Base-by-base conservation (phyloP, 1,140 invertebrate species). In the Nixonia krombeini region DNA sequence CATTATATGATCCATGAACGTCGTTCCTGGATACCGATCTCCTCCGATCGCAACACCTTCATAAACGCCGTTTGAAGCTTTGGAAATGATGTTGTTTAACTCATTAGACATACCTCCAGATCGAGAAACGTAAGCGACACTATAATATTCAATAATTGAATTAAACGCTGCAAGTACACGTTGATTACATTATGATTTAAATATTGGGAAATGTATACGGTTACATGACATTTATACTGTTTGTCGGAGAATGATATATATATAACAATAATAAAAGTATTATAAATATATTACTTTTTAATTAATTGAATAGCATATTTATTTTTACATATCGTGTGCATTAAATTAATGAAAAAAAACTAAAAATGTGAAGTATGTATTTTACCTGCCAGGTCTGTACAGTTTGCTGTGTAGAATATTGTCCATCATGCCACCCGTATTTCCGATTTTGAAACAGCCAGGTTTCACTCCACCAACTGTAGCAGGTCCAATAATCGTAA, bases 41-140 rank as follows among this genome's bases (percentile, higher is more conserved):
- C 98, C 98, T n/a, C 98, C 98, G 73, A 99, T 99, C 16, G 98
- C 98, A 1, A 99, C 94, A 6, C 98, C 98, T 83, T 99, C 98
- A 73, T 94, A 93, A 0, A 99, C 98, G 29, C 98, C 98, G 85
- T 99, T 94, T 0, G 98, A 97, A 28, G 97, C 92, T 77, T 98
- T 96, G 0, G 96, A 95, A 46, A 99, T 91, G 37, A 99, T 99
- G 82, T 99, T 99, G 86, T 99, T 99, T 44, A 99, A 86, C 84
- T 99, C 98, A 80, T 99, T 99, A 2, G 96, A 98, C 98, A 99
- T 99, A 12, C 98, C 98, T 41, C 98, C 98, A 0, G 97, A 99
- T 44, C 97, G 90, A 0, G 97, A 99, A 4, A 99, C 98, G 78
- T 99, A 99, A 0, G 97, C 97, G 35, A 99, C 95, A 83, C 96